These are phyloP conservation scores for Elachura formosa DNA, from an alignment of 2,113 vertebrate genomes.

Conservation along the genomic window DNA sequence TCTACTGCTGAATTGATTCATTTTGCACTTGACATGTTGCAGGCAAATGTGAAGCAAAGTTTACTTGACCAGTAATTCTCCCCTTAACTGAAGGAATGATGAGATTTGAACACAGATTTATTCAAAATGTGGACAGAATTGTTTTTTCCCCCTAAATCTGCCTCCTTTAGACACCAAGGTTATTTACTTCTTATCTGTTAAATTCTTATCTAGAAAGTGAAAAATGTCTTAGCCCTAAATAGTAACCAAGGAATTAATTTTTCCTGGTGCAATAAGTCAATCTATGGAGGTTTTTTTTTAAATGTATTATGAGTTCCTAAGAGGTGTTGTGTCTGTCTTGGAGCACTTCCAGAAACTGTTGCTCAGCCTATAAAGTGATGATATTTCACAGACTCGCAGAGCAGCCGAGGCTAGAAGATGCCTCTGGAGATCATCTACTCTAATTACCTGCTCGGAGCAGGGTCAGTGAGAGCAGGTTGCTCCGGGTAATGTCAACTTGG, in stretches of 20 bases:
- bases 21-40: not conserved
- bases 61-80: constrained; percentile 12
- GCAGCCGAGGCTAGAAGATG: not conserved
- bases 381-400: constrained; percentile 2
- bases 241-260: not conserved
- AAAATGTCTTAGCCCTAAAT: not conserved
- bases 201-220: constrained; percentile 2
- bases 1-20: constrained; percentile 1
- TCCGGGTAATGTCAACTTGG: not conserved
- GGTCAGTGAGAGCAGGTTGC: not conserved
- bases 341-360: not conserved
- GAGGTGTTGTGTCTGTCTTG: not conserved
- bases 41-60: constrained; percentile 7
- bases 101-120: not conserved
- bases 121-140: not conserved
- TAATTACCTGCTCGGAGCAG: not conserved
- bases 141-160: not conserved
- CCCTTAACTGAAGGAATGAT: not conserved
- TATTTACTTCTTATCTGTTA: not conserved
- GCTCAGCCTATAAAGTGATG: not conserved
- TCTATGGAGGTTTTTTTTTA: not conserved
- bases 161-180: not conserved
- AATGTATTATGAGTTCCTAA: not conserved
- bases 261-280: not conserved
- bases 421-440: constrained; percentile 19